phyloP scores from a whole-genome alignment of 2,888 invertebrate genomes.

The Calliopum simillimum region DNA sequence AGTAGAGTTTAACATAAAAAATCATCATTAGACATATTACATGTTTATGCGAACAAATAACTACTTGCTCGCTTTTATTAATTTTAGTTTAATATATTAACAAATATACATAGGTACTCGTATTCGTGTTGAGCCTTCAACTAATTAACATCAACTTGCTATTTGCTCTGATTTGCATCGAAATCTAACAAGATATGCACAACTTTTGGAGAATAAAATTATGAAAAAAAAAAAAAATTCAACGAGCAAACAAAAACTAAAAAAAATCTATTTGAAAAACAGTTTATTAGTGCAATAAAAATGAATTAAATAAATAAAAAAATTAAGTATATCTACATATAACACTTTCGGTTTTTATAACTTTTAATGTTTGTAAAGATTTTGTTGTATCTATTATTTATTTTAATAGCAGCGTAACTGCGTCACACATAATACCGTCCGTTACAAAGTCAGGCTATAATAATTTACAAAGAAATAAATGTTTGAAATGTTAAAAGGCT shows the following conservation, averaged over 20 bases:
- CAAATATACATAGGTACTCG: neutral
- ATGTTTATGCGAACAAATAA: neutral
- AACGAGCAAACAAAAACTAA: too few relatives aligned
- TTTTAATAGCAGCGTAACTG: neutral
- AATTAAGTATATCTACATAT: neutral
- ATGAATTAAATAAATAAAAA: neutral
- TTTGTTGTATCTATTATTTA: neutral
- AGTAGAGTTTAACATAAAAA: neutral
- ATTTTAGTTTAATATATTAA: neutral
- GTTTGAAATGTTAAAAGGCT: too few relatives aligned
- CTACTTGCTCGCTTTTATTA: neutral
- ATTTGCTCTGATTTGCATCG: conserved; percentile 1
- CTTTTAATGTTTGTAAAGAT: neutral
- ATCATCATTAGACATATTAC: neutral
- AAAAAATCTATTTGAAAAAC: neutral
- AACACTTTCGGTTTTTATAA: conserved; percentile 12
- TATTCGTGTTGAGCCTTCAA: conserved; percentile 1
- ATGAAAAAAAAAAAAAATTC: too few relatives aligned
- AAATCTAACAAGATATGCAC: too few relatives aligned
- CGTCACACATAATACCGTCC: neutral
- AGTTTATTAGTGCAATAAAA: neutral
- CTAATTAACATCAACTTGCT: neutral
- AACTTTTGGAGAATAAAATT: too few relatives aligned
- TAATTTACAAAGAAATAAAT: too few relatives aligned
- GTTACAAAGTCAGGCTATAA: neutral